phyloP scores from a whole-genome alignment of 2,888 invertebrate species.

The Apotomis turbidana region DNA sequence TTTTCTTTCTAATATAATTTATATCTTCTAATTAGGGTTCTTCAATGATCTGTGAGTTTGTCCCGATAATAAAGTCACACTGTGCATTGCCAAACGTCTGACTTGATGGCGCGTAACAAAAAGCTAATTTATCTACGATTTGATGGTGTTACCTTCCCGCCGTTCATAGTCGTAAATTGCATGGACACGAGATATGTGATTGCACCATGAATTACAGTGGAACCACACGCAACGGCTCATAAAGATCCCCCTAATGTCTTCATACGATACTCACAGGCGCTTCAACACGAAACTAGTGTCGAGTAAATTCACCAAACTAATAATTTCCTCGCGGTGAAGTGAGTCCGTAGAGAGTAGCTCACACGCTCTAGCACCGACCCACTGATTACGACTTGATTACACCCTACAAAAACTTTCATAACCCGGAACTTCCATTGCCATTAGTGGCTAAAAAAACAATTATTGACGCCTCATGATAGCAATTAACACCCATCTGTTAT shows the following conservation, averaged over 20 bases:
- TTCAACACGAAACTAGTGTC: constrained; percentile 64
- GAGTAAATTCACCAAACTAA: constrained; percentile 69
- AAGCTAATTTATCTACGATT: constrained; percentile 55
- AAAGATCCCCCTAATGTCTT: constrained; percentile 79
- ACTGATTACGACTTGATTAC: constrained; percentile 80
- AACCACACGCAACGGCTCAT: constrained; percentile 75
- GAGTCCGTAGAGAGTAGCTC: constrained; percentile 67
- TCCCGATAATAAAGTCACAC: neutral
- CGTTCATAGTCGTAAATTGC: constrained; percentile 66
- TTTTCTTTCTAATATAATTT: constrained; percentile 49
- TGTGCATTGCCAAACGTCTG: constrained; percentile 30
- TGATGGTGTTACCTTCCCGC: constrained; percentile 56
- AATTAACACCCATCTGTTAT: constrained; percentile 82
- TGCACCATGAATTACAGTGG: constrained; percentile 69
- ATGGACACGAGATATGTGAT: constrained; percentile 68
- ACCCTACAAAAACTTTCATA: constrained; percentile 80
- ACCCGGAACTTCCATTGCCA: constrained; percentile 79
- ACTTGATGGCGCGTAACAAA: constrained; percentile 49
- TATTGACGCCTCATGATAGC: constrained; percentile 80
- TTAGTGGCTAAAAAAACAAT: constrained; percentile 79
- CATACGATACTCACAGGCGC: constrained; percentile 66
- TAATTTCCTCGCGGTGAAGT: constrained; percentile 69
- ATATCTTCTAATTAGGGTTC: constrained; percentile 40
- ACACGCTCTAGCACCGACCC: constrained; percentile 77
- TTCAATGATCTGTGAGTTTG: constrained; percentile 53